A percentile compares a stretch with the other conserved stretches of the same genome.
Evolutionary conservation across 2,797 vertebrate genomes (phyloP).

Genomic region (Gouania willdenowi): DNA sequence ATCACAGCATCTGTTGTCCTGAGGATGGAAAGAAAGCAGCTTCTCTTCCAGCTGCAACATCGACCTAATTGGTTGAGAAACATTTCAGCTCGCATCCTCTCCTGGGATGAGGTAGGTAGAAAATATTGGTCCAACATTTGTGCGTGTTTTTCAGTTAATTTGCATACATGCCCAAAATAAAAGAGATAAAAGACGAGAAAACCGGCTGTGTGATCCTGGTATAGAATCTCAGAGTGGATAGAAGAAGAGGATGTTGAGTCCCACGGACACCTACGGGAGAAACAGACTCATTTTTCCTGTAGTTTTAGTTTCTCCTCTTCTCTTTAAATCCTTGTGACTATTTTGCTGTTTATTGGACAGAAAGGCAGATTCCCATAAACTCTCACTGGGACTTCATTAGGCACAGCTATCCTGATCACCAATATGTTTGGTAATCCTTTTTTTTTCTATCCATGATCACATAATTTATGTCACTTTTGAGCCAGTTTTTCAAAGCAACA

Average conservation of each 20-base stretch:
- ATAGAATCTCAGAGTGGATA: constrained; percentile 24
- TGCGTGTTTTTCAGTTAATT: background rate
- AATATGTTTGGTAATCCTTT: no score
- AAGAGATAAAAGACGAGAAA: constrained; percentile 9
- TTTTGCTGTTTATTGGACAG: no score
- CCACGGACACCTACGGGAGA: constrained; percentile 32
- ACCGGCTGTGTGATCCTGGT: constrained; percentile 30
- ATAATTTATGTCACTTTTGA: no score
- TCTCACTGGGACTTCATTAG: no score
- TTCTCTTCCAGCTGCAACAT: constrained; percentile 37
- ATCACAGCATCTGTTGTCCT: constrained; percentile 8
- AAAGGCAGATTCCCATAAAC: no score
- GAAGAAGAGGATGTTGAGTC: constrained; percentile 16
- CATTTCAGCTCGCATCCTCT: constrained; percentile 30
- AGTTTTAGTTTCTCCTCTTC: constrained; percentile 17
- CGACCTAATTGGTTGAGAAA: constrained; percentile 53
- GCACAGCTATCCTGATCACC: no score
- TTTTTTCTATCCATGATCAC: no score
- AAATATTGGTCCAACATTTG: constrained; percentile 20
- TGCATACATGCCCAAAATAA: constrained; percentile 3
- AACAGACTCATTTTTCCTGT: constrained; percentile 14
- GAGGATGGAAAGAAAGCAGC: constrained; percentile 3
- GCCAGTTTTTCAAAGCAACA: no score
- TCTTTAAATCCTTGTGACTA: constrained; percentile 10
- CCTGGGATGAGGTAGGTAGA: constrained; percentile 28